Evolutionary conservation across 2,888 invertebrate species (phyloP), one percentile per base, ranked within the genome.

Genomic region (Chrysolina oricalcia): DNA sequence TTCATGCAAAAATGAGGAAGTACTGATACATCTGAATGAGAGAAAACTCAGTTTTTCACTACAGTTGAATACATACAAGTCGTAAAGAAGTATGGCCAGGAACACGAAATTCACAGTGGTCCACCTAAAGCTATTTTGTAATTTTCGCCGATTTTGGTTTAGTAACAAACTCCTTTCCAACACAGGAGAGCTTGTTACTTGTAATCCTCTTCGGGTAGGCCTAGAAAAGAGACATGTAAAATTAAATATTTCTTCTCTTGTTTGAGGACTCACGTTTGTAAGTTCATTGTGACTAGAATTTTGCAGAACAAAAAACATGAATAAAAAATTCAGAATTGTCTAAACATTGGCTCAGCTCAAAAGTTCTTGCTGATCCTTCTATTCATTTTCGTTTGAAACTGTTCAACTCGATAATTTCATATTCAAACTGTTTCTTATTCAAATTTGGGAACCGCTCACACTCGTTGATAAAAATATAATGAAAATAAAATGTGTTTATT

Each of bases 81-180:
- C 93, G 83, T 91, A 92, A 10, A 90, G 84, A 50, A 93, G 87
- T 68, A 92, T 82, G 15, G 90, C 82, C 41, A 93, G 87, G 40
- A 93, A 81, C 11, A 88, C 83, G n/a, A 90, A 88, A 83, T 93
- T 93, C 17, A 93, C 84, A 13, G 89, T 83, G 65, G 92, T 91
- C 92, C 93, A 93, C 79, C 90, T 90, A n/a, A 92, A 84, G 23
- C 91, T 90, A 70, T 85, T 89, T 9, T 90, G 89, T 3, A 91
- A 89, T 84, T 90, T 91, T 76, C 86, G 88, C 73, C 90, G 89
- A 0, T 87, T 89, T 80, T 91, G 91, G 66, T 90, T 90, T 13
- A 92, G 80, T 72, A 91, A 89, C 40, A 92, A 88, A 27, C 91
- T 91, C 79, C 90, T 90, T 80, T 91, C 90, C 63, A 93, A 89